A percentile compares a stretch with the other conserved stretches of the same genome.
These are phyloP conservation scores for Paralinhomoeus sp. DNA, from an alignment of 2,888 invertebrate species.

Conservation along the genomic window DNA sequence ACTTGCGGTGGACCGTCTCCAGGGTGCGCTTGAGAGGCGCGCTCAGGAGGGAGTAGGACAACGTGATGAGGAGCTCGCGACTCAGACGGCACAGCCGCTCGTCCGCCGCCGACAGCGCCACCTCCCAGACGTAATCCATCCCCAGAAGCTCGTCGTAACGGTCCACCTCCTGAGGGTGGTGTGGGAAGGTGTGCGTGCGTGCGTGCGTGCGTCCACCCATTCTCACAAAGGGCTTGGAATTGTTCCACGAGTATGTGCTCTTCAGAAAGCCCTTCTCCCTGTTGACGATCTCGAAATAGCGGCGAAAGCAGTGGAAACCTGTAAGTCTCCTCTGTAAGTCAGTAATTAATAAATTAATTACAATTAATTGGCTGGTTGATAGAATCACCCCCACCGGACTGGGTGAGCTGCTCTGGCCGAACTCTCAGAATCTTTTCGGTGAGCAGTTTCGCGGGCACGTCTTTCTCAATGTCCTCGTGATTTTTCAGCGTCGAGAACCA, in stretches of 20 bases:
- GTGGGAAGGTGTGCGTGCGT: neutral
- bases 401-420: constrained; percentile 27
- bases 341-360: too few species aligned
- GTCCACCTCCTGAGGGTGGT: neutral
- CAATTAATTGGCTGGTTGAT: too few species aligned
- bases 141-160: constrained; percentile 21
- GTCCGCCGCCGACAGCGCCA: constrained; percentile 28
- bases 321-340: too few species aligned
- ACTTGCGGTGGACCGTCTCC: constrained; percentile 28
- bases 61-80: constrained; percentile 27
- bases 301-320: constrained; percentile 31
- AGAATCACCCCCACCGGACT: too few species aligned
- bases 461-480: constrained; percentile 28
- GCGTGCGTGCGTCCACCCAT: too few species aligned
- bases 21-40: constrained; percentile 29
- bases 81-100: constrained; percentile 28
- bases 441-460: constrained; percentile 30
- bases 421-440: constrained; percentile 30
- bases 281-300: constrained; percentile 32
- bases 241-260: constrained; percentile 5
- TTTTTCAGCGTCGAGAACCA: constrained; percentile 29
- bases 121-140: constrained; percentile 31
- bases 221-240: too few species aligned
- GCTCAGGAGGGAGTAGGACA: constrained; percentile 28
- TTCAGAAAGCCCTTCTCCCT: constrained; percentile 26